These are phyloP conservation scores for Aleiodes sp. DNA, from an alignment of 1,140 invertebrate genomes.

Conservation along the genomic window DNA sequence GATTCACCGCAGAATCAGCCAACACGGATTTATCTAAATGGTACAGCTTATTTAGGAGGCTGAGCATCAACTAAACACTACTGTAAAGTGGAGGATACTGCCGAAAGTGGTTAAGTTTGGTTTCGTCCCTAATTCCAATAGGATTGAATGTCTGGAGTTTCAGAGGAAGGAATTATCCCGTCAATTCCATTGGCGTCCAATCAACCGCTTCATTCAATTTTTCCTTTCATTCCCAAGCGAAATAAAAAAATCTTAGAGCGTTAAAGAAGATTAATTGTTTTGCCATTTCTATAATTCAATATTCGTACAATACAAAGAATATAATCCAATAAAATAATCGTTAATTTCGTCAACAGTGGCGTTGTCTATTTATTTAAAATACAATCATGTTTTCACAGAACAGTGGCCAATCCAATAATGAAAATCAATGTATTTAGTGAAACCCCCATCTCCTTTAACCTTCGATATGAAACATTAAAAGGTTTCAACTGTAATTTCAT, in stretches of 20 bases:
- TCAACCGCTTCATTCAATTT: no score
- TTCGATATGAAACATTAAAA: constrained; percentile 15
- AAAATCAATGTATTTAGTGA: constrained; percentile 1
- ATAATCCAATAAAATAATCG: no score
- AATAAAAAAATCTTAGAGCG: no score
- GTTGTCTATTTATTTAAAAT: neutral
- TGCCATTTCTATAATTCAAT: no score
- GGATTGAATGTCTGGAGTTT: no score
- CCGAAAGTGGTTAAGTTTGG: neutral
- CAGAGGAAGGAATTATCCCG: no score
- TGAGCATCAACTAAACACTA: neutral
- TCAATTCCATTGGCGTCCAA: no score
- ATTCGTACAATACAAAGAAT: no score
- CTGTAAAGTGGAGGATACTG: neutral
- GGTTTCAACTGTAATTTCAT: neutral
- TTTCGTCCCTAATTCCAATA: neutral
- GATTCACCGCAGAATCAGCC: neutral
- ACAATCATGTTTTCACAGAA: neutral
- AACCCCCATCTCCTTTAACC: neutral
- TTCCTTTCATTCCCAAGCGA: no score
- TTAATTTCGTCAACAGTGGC: neutral
- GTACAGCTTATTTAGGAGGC: constrained; percentile 8
- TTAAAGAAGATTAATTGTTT: no score
- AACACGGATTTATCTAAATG: constrained; percentile 3
- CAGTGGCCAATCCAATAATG: neutral